Conservation (phyloP, 37 sponge, comb jelly and placozoan genomes). For the Petrosia ficiformis region DNA sequence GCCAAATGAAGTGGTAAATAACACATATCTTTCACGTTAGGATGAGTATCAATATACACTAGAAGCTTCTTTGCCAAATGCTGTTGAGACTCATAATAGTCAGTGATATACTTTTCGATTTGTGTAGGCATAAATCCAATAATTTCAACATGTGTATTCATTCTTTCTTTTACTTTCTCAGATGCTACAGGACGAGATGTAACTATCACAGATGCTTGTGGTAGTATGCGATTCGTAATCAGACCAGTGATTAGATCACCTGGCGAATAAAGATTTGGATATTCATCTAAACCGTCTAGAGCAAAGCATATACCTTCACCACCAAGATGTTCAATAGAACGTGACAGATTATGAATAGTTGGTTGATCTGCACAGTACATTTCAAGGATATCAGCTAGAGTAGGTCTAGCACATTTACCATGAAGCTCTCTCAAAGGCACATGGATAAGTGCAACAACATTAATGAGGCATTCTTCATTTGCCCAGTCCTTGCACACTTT, state of each 20-base stretch:
- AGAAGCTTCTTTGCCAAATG: constrained; percentile 6
- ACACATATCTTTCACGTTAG: constrained; percentile 40
- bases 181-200: constrained; percentile 44
- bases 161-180: not conserved
- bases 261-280: not conserved
- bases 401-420: constrained; percentile 1
- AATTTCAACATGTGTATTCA: constrained; percentile 20
- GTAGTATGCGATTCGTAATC: constrained; percentile 10
- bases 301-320: constrained; percentile 43
- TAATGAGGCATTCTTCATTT: constrained; percentile 4
- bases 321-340: not conserved
- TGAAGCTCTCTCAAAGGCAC: constrained; percentile 28
- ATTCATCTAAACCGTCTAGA: constrained; percentile 63
- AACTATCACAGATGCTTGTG: constrained; percentile 29
- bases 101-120: constrained; percentile 26
- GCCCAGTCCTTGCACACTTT: constrained; percentile 49
- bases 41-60: constrained; percentile 28
- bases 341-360: not conserved
- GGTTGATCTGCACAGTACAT: not conserved
- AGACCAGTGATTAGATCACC: constrained; percentile 24
- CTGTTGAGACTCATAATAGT: constrained; percentile 13
- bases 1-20: constrained; percentile 59
- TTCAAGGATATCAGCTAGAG: constrained; percentile 24
- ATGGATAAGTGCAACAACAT: constrained; percentile 15
- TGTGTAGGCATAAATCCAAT: constrained; percentile 49